Percentiles rank a stretch among this genome's conserved stretches.
Conservation (phyloP, 2,888 invertebrate species). For the Caprella mutica region DNA sequence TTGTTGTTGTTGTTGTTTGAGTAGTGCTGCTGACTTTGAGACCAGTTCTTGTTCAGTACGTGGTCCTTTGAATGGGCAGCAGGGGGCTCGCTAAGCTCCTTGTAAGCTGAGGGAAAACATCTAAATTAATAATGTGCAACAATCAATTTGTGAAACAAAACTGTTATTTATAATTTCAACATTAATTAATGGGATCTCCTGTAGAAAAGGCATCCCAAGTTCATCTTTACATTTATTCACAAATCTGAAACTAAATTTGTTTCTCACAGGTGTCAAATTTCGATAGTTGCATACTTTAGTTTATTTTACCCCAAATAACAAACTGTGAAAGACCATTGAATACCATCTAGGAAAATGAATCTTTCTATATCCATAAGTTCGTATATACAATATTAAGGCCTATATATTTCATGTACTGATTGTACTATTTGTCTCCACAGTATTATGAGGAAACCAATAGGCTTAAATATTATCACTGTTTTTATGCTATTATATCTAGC, state of each 20-base stretch:
- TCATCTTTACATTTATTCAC: not conserved
- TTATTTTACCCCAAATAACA: too few species aligned
- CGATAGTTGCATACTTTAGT: too few species aligned
- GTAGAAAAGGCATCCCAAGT: not conserved
- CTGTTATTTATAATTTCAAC: not conserved
- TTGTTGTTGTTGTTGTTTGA: not conserved
- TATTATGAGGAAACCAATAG: too few species aligned
- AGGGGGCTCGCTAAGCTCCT: conserved; percentile 50
- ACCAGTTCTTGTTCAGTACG: conserved; percentile 35
- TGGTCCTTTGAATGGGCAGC: conserved; percentile 49
- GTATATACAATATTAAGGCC: too few species aligned
- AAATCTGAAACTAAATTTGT: not conserved
- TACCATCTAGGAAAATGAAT: too few species aligned
- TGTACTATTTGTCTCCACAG: too few species aligned
- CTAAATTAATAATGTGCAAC: not conserved
- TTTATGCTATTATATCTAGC: too few species aligned
- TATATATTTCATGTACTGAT: too few species aligned
- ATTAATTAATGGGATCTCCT: not conserved
- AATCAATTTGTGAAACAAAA: not conserved
- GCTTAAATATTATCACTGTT: too few species aligned
- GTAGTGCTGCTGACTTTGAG: not conserved
- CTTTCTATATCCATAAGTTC: too few species aligned
- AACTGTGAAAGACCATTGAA: too few species aligned
- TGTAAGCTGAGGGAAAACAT: conserved; percentile 41
- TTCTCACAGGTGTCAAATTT: not conserved